phyloP scores from a whole-genome alignment of 2,888 invertebrate species.

The Prostheceraeus crozeri region DNA sequence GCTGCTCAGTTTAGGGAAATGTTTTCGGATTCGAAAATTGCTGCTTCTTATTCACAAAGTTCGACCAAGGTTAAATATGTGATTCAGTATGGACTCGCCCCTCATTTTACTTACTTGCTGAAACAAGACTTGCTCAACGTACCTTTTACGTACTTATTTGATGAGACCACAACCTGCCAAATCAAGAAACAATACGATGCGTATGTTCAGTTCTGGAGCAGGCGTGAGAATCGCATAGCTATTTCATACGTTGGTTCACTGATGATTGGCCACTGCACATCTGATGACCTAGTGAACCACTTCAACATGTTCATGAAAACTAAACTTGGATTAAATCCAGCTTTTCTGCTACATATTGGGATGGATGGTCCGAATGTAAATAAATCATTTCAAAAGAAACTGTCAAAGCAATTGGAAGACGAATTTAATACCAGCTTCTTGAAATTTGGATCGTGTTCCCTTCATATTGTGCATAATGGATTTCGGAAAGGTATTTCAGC shows the following conservation, averaged over 20 bases:
- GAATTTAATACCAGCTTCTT: slow-evolving; percentile 19
- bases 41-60: slow-evolving; percentile 25
- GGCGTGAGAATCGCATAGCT: background rate
- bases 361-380: slow-evolving; percentile 22
- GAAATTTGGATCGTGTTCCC: slow-evolving; percentile 12
- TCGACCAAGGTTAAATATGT: slow-evolving; percentile 23
- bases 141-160: slow-evolving; percentile 25
- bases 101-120: slow-evolving; percentile 2
- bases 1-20: slow-evolving; percentile 15
- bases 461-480: slow-evolving; percentile 16
- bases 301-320: slow-evolving; percentile 18
- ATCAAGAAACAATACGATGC: too few relatives aligned
- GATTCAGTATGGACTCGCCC: slow-evolving; percentile 21
- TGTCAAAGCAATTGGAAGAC: background rate
- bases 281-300: slow-evolving; percentile 15
- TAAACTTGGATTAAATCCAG: slow-evolving; percentile 17
- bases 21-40: slow-evolving; percentile 25
- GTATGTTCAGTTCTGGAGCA: slow-evolving; percentile 27
- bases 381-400: slow-evolving; percentile 19
- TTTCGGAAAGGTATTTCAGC: slow-evolving; percentile 12
- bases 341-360: slow-evolving; percentile 21
- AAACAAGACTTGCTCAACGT: slow-evolving; percentile 15
- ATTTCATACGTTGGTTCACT: slow-evolving; percentile 22
- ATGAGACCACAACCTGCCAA: slow-evolving; percentile 16
- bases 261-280: slow-evolving; percentile 23